A percentile compares a stretch with the other conserved stretches of the same genome.
phyloP scores from a whole-genome alignment of 2,797 vertebrate genomes.

The Leptoclinus maculatus region DNA sequence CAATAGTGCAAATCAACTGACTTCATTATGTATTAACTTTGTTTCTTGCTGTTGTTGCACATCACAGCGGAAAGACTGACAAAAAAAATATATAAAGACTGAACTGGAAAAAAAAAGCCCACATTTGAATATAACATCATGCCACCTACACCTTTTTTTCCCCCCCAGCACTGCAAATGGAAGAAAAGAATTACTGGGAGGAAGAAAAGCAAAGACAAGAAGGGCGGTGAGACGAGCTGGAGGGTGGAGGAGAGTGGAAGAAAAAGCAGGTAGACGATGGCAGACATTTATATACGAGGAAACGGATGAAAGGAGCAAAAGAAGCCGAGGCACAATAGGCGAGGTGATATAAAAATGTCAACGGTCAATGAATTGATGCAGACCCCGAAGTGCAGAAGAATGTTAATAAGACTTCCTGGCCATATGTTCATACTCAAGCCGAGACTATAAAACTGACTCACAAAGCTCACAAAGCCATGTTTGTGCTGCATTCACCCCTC shows the following conservation, averaged over 20 bases:
- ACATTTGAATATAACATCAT: slow-evolving; percentile 60
- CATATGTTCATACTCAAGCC: slow-evolving; percentile 77
- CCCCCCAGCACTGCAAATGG: slow-evolving; percentile 47
- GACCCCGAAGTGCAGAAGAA: slow-evolving; percentile 68
- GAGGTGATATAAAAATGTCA: slow-evolving; percentile 52
- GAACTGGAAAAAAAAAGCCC: slow-evolving; percentile 66
- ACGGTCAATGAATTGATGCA: slow-evolving; percentile 70
- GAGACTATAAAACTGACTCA: slow-evolving; percentile 66
- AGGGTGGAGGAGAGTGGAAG: slow-evolving; percentile 7
- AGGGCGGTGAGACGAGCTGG: slow-evolving; percentile 19
- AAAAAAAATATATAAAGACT: slow-evolving; percentile 35
- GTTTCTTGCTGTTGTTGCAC: slow-evolving; percentile 44
- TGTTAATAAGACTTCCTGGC: slow-evolving; percentile 72
- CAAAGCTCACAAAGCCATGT: slow-evolving; percentile 62
- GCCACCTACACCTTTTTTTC: slow-evolving; percentile 50
- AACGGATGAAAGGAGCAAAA: slow-evolving; percentile 30
- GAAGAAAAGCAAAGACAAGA: slow-evolving; percentile 6
- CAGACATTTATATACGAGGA: slow-evolving; percentile 41
- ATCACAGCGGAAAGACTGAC: slow-evolving; percentile 22
- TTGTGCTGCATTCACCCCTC: slow-evolving; percentile 43
- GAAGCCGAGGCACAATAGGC: slow-evolving; percentile 42
- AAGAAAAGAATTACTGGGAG: slow-evolving; percentile 4
- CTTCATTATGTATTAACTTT: slow-evolving; percentile 76
- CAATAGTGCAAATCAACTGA: slow-evolving; percentile 73
- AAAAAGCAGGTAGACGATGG: slow-evolving; percentile 26